A percentile compares a stretch with the other conserved stretches of the same genome.
Conservation (phyloP, 2,888 invertebrate species). For the Lydus trimaculatus region DNA sequence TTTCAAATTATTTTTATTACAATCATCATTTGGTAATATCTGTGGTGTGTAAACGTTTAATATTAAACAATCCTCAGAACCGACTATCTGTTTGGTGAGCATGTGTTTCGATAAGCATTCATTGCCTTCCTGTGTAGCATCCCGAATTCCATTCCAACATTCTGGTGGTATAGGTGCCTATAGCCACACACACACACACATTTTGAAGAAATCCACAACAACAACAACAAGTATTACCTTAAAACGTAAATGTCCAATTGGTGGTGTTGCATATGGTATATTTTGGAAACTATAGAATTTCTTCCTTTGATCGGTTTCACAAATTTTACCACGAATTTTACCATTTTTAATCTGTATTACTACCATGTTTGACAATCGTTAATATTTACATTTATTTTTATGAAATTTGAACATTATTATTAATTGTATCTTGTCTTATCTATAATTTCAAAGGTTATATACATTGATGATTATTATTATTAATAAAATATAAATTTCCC, state of each 20-base stretch:
- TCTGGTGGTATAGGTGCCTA: slow-evolving; percentile 43
- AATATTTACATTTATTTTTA: too few relatives aligned
- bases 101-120: slow-evolving; percentile 40
- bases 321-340: slow-evolving; percentile 46
- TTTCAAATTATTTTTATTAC: too few relatives aligned
- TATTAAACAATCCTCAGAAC: not conserved
- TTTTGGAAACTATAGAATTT: slow-evolving; percentile 53
- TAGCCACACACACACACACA: not conserved
- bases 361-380: slow-evolving; percentile 23
- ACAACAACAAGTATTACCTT: slow-evolving; percentile 43
- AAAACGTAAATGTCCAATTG: slow-evolving; percentile 54
- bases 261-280: slow-evolving; percentile 57
- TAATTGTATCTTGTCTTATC: too few relatives aligned
- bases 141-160: slow-evolving; percentile 42
- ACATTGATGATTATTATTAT: too few relatives aligned
- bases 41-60: slow-evolving; percentile 9
- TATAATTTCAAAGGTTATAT: too few relatives aligned
- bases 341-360: slow-evolving; percentile 37
- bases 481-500: too few relatives aligned
- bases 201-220: not conserved
- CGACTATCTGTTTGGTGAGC: slow-evolving; percentile 34
- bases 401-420: too few relatives aligned
- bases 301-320: slow-evolving; percentile 42
- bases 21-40: too few relatives aligned
- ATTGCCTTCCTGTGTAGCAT: slow-evolving; percentile 42